Conservation (phyloP, 1,140 invertebrate species). For the Drosophila miranda region DNA sequence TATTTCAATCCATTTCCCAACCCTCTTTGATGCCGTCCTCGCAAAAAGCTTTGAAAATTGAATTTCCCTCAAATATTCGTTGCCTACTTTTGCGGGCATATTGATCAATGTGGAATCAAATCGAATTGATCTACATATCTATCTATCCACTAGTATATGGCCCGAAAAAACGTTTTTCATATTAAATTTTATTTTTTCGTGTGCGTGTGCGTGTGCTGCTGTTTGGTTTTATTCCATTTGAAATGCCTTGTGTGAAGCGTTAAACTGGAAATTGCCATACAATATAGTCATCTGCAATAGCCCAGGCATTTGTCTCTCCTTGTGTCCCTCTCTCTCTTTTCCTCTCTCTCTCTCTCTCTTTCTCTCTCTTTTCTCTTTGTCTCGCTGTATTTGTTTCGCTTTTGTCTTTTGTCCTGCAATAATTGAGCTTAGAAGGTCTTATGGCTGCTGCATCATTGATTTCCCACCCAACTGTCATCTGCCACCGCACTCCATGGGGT, state of each 20-base stretch:
- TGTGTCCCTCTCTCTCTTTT: conserved; percentile 4
- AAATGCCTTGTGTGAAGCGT: conserved; percentile 40
- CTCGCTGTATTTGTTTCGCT: not conserved
- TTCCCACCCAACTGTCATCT: conserved; percentile 32
- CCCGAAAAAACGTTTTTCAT: conserved; percentile 30
- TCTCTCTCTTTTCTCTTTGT: conserved; percentile 8
- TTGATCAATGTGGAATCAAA: conserved; percentile 30
- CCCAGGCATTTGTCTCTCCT: conserved; percentile 19
- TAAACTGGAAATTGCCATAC: conserved; percentile 46
- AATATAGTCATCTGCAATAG: conserved; percentile 56
- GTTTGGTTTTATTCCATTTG: conserved; percentile 13
- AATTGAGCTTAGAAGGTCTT: conserved; percentile 75
- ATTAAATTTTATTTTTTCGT: conserved; percentile 22
- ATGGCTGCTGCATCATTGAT: conserved; percentile 76
- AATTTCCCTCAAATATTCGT: conserved; percentile 30
- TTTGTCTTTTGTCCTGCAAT: conserved; percentile 44
- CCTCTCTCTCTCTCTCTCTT: conserved; percentile 11
- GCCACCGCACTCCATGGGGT: not conserved
- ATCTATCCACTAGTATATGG: conserved; percentile 21
- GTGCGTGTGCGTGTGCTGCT: not conserved
- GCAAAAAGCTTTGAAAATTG: conserved; percentile 25
- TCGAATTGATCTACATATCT: conserved; percentile 22
- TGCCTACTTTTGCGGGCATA: conserved; percentile 53
- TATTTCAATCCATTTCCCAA: no score
- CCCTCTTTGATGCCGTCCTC: no score